Evolutionary conservation across 2,113 vertebrate genomes (phyloP).

Genomic region (Boleophthalmus pectinirostris): DNA sequence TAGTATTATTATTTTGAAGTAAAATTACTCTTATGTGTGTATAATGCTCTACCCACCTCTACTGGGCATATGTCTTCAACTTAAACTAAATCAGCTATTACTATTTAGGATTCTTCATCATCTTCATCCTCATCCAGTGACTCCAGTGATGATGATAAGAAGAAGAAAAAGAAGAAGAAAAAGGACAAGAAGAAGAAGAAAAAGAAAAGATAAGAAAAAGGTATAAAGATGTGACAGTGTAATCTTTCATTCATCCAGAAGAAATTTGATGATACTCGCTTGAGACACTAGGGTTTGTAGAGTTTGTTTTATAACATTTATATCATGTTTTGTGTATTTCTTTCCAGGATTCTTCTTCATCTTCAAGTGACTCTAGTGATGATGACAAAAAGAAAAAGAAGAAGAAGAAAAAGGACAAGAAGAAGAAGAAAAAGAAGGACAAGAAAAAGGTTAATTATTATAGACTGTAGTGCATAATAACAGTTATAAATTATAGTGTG

Average conservation of each 20-base stretch:
- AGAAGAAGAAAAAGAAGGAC: slow-evolving; percentile 61
- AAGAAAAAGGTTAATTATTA: slow-evolving; percentile 53
- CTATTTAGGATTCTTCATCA: background rate
- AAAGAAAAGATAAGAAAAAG: background rate
- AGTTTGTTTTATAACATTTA: background rate
- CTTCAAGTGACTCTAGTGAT: background rate
- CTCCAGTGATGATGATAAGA: background rate
- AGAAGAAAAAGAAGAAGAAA: background rate
- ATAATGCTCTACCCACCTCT: too few species aligned
- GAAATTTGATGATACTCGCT: too few species aligned
- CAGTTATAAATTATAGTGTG: background rate
- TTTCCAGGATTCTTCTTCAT: slow-evolving; percentile 2
- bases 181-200: slow-evolving; percentile 1
- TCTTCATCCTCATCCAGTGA: background rate
- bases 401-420: slow-evolving; percentile 33
- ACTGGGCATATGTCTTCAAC: too few species aligned
- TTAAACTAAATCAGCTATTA: background rate
- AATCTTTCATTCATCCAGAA: too few species aligned
- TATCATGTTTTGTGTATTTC: background rate
- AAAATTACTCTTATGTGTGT: too few species aligned
- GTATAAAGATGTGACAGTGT: background rate
- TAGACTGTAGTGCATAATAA: background rate
- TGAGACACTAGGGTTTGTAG: background rate
- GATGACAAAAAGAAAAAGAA: slow-evolving; percentile 4
- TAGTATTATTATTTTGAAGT: too few species aligned